Conservation (phyloP, 2,888 invertebrate species). For the Meta bourneti region DNA sequence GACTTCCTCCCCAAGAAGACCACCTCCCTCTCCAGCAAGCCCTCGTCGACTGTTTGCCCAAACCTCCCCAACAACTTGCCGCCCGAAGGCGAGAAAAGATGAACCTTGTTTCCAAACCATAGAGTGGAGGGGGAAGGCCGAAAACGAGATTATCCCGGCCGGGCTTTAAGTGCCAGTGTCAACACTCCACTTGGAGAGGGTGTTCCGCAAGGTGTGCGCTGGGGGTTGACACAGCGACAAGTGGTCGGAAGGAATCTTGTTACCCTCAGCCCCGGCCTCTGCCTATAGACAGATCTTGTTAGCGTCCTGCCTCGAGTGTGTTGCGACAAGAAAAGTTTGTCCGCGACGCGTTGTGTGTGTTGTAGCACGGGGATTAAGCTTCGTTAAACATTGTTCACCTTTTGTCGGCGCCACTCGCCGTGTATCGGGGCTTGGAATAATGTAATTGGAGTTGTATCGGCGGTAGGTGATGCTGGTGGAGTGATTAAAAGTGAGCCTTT, state of each 20-base stretch:
- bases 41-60: constrained; percentile 9
- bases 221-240: constrained; percentile 73
- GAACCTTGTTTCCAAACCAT: constrained; percentile 33
- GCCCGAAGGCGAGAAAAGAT: constrained; percentile 33
- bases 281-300: constrained; percentile 55
- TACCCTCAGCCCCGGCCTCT: constrained; percentile 32
- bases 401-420: constrained; percentile 9
- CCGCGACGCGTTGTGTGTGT: constrained; percentile 8
- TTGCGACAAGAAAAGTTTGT: constrained; percentile 44
- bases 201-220: constrained; percentile 54
- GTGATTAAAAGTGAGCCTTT: constrained; percentile 17
- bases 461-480: neutral
- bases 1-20: neutral
- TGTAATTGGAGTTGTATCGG: constrained; percentile 51
- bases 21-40: constrained; percentile 1
- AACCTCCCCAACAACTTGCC: constrained; percentile 22
- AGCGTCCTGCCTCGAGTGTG: constrained; percentile 22
- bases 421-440: constrained; percentile 10
- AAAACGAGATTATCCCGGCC: constrained; percentile 55
- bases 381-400: constrained; percentile 60
- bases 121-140: neutral
- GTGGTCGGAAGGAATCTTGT: constrained; percentile 64
- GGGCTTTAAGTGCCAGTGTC: constrained; percentile 63
- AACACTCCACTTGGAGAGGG: constrained; percentile 60
- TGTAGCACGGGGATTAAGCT: constrained; percentile 45